Evolutionary conservation across 2,888 invertebrate genomes (phyloP), one percentile per base, ranked within the genome.

Genomic region (Sicus ferrugineus): DNA sequence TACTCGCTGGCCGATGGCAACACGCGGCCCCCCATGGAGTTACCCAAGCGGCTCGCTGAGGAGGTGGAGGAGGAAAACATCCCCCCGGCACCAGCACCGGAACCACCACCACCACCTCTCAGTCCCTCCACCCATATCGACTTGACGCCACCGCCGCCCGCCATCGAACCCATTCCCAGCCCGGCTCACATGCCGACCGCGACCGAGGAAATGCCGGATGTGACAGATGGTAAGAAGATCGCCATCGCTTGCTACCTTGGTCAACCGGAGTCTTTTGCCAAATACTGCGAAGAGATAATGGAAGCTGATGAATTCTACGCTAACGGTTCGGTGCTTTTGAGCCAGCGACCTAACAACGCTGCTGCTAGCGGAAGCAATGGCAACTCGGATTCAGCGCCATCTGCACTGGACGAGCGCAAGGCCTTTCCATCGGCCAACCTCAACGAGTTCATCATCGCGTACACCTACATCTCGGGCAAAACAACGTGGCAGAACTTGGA

Each of bases 401-500:
- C 16, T 21, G 28, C 23, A 3, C 6, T 11, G 34, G 67, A 67
- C 34, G 82, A 83, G 67, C 76, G 80, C 14, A 89, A 89, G 79
- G 86, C 88, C 75, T 89, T 89, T 71, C 87, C 88, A 76, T 21
- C 56, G 2, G 87, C 88, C 80, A 89, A 88, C 75, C 88, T 89
- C 73, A 91, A 91, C 83, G 92, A 92, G 84, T 93, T 93, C 80
- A 88, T 93, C 4, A 93, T 97, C 80, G 96, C 97, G 16, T 93
- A 90, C 78, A 92, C 97, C 3, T 94, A 92, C 80, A 93, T 97
- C 73, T 94, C 95, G 76, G 93, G 95, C 71, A 95, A 96, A 84
- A 96, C 96, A 0, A 94, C 94, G 70, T 98, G 98, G 98, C 95
- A 96, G 83, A 93, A 94, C 81, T 87, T 98, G 79, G 97, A 98